Evolutionary conservation across 2,888 invertebrate species (phyloP), one percentile per base, ranked within the genome.

Genomic region (Diloba caeruleocephala): DNA sequence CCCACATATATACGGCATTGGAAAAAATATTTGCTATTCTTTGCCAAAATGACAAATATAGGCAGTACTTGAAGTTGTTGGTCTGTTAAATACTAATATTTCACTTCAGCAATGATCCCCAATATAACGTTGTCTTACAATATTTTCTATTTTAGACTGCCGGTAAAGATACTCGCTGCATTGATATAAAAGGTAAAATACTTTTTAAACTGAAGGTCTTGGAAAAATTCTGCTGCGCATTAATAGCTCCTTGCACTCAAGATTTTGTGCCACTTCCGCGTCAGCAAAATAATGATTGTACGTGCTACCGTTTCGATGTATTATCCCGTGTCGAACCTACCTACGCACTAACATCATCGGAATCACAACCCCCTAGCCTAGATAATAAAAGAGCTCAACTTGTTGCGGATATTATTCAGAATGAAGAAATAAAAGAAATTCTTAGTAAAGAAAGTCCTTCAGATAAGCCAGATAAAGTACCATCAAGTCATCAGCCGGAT

Each of bases 161-260:
- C 3, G 90, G 88, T 7, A 91, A 83, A 80, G 89, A 92, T 49
- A 88, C 76, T 19, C 81, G 87, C 7, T 75, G 81, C 45, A 78
- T 92, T 32, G 89, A 92, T 46, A 87, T 91, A 50, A 91, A 85
- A 74, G 92, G 88, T 12, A 92, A 87, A 81, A 93, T 93, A 61
- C 72, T 92, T 14, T 90, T 79, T 42, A 92, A 92, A 76, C 67
- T 93, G 10, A 92, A 91, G 69, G 82, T 93, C 10, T 76, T 93
- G 29, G 93, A 93, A 78, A 92, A 88, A 56, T 93, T 93, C 68
- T 80, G 86, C 46, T 65, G 81, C n/a, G 93, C 92, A 5, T 61
- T 93, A 28, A 82, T 92, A 62, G 84, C 90, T 14, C 92, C 93
- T 9, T 92, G 92, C 62, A 82, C 86, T 0, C 84, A 84, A 76